Percentiles rank a stretch among this genome's conserved stretches.
Evolutionary conservation across 2,797 vertebrate genomes (phyloP).

Genomic region (Etheostoma perlongum): DNA sequence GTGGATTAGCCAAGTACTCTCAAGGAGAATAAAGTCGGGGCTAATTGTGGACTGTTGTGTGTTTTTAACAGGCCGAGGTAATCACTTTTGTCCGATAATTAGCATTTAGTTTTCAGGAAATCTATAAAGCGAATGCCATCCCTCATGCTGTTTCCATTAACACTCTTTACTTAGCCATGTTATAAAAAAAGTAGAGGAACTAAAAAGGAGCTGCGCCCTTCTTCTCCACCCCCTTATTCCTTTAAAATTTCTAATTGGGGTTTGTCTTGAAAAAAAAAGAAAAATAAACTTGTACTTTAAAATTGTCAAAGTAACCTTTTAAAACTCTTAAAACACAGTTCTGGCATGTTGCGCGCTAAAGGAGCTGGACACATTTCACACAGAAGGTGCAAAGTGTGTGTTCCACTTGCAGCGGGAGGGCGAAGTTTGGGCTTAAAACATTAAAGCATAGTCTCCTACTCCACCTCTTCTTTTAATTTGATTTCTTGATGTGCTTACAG

Average conservation of each 20-base stretch:
- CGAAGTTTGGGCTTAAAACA: slow-evolving; percentile 21
- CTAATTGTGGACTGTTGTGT: slow-evolving; percentile 60
- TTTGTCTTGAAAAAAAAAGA: slow-evolving; percentile 40
- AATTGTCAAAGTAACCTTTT: slow-evolving; percentile 51
- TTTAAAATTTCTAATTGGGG: slow-evolving; percentile 65
- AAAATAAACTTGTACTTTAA: slow-evolving; percentile 57
- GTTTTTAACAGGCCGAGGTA: slow-evolving; percentile 66
- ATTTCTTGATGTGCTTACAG: slow-evolving; percentile 21
- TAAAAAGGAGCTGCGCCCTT: slow-evolving; percentile 38
- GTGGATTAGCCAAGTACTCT: slow-evolving; percentile 30
- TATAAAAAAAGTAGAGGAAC: slow-evolving; percentile 50
- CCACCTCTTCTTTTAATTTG: slow-evolving; percentile 17
- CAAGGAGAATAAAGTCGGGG: slow-evolving; percentile 19
- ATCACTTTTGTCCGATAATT: slow-evolving; percentile 70
- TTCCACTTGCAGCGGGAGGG: slow-evolving; percentile 35
- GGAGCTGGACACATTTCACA: slow-evolving; percentile 40
- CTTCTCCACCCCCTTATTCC: slow-evolving; percentile 10
- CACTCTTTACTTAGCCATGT: slow-evolving; percentile 54
- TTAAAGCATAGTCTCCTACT: neutral
- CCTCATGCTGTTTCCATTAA: slow-evolving; percentile 74
- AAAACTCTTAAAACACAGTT: slow-evolving; percentile 41
- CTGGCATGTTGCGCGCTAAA: slow-evolving; percentile 34
- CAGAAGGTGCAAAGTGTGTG: slow-evolving; percentile 58
- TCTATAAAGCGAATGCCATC: slow-evolving; percentile 73
- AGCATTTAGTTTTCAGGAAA: slow-evolving; percentile 75